phyloP scores from a whole-genome alignment of 2,113 vertebrate genomes.

The Heterochromis multidens region DNA sequence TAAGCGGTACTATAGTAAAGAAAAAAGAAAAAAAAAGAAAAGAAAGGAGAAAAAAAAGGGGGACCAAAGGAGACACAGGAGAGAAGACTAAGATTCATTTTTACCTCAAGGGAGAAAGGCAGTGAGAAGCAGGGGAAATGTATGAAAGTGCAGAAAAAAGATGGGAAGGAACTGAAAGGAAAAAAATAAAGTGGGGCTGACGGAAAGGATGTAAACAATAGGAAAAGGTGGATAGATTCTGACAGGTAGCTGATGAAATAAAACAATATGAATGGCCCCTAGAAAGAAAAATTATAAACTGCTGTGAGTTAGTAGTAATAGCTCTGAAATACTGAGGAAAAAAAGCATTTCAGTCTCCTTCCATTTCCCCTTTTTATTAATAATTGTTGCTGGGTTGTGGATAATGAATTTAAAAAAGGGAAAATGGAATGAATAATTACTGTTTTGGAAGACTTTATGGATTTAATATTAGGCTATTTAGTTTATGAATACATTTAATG shows the following conservation, averaged over 20 bases:
- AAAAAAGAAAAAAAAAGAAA: too few species aligned
- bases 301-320: background rate
- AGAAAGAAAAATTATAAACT: background rate
- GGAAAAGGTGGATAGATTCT: background rate
- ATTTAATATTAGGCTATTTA: background rate
- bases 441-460: background rate
- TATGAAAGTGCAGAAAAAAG: background rate
- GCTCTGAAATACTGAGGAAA: background rate
- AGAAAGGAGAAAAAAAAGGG: too few species aligned
- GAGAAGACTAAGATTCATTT: background rate
- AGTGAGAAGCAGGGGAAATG: background rate
- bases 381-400: background rate
- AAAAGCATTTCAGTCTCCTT: background rate
- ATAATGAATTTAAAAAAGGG: background rate
- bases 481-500: constrained; percentile 1
- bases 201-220: background rate
- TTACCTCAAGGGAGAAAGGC: background rate
- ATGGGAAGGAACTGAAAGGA: background rate
- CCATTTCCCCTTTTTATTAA: background rate
- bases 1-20: background rate
- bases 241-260: background rate
- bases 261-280: background rate
- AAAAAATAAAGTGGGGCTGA: background rate
- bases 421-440: background rate
- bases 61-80: background rate